Conservation (phyloP, 2,113 vertebrate species). For the Rhea americana region DNA sequence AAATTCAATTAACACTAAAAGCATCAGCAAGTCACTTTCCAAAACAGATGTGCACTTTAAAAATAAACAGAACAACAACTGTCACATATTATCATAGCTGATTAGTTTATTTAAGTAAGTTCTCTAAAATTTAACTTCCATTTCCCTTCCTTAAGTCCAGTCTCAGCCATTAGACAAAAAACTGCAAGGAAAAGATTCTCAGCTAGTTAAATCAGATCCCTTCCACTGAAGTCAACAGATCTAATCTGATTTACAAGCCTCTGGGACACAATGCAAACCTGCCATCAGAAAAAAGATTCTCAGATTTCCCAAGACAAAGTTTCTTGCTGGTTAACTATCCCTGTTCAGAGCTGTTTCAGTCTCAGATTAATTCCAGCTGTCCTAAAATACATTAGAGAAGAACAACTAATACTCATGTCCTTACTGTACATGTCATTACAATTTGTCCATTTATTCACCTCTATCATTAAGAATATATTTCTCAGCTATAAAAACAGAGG, state of each 20-base stretch:
- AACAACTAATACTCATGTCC: background rate
- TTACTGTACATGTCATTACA: background rate
- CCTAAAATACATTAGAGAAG: background rate
- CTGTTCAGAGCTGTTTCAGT: background rate
- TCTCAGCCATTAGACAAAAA: background rate
- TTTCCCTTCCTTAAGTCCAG: background rate
- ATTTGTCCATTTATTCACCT: background rate
- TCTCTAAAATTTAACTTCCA: background rate
- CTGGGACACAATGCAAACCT: background rate
- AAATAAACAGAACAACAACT: background rate
- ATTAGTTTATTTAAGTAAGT: background rate
- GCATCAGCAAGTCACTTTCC: background rate
- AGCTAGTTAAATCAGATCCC: fast-evolving
- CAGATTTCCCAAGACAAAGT: background rate
- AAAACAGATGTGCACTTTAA: background rate
- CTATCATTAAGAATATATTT: constrained; percentile 23
- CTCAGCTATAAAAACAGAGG: constrained; percentile 43
- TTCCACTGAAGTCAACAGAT: background rate
- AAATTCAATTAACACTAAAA: background rate
- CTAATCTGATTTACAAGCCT: background rate
- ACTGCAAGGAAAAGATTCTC: background rate
- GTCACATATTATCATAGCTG: background rate
- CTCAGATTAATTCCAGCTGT: background rate
- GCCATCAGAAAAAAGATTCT: background rate
- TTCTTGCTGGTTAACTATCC: background rate